Base-by-base conservation (phyloP, 2,113 vertebrate genomes). In the Crotalus tigris region DNA sequence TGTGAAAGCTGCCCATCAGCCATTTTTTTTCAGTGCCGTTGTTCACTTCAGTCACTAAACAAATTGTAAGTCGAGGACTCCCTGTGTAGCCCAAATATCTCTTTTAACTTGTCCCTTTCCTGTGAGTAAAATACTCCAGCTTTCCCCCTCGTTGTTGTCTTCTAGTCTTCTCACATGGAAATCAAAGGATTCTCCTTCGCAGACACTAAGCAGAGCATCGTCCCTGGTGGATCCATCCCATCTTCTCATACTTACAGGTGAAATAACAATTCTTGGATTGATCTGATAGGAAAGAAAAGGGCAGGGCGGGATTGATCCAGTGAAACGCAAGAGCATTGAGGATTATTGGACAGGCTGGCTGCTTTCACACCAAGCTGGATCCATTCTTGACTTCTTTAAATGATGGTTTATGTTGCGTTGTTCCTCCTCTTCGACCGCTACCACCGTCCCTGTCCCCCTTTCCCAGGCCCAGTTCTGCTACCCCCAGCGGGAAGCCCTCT, bases 181-280 rank as follows among this genome's bases (percentile, higher is more conserved):
- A 98, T 99, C 97, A 99, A 99, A 97, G 98, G 98, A 85, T 99
- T 99, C 97, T 99, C 99, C 97, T 99, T 99, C 94, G 95, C 99
- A 7, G 99, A 99, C 53, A 97, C 97, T 75, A 99, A 99, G 97
- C 98, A 98, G 96, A 99, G 87, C 95, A 98, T 99, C 96, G 98
- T 99, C 17, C 96, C 99, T 0, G 98, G 97, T 94, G 98, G 97
- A 85, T 96, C 98, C 15, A 91, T 98, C n/a, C 97, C 97, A 0
- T 97, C 97, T 13, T 97, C 97, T 23, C 98, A 98, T 87, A 96
- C 98, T 0, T 99, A 99, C 97, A 99, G 99, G 99, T 99, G 96
- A 97, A 96, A 88, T 0, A 0, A 69, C 15, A 8, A 19, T 19
- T n/a, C 2, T 44, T 81, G n/a, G 75, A 39, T 81, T 81, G 21